A percentile compares a stretch with the other conserved stretches of the same genome.
phyloP scores from a whole-genome alignment of 2,797 vertebrate genomes.

The Anguilla obscura region DNA sequence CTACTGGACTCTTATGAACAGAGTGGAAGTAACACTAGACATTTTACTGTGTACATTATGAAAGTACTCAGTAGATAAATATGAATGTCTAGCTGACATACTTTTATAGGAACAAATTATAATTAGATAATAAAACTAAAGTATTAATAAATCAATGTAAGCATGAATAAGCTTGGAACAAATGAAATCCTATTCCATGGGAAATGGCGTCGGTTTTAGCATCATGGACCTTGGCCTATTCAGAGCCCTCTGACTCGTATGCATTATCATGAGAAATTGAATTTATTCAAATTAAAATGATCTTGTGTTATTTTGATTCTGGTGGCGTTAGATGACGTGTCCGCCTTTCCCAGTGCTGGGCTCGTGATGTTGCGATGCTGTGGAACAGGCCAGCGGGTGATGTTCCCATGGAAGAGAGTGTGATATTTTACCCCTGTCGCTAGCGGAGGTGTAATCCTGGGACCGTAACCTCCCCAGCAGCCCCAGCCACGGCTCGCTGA shows the following conservation, averaged over 20 bases:
- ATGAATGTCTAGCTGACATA: too few species aligned
- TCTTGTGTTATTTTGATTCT: background rate
- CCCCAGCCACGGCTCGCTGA: constrained; percentile 37
- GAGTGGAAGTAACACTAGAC: too few species aligned
- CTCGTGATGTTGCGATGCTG: constrained; percentile 22
- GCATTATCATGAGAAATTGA: background rate
- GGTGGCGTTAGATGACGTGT: constrained; percentile 19
- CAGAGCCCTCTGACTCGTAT: background rate
- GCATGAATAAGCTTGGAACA: background rate
- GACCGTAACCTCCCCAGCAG: background rate
- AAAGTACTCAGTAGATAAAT: too few species aligned
- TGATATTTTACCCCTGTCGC: constrained; percentile 68
- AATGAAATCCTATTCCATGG: background rate
- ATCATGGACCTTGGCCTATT: background rate
- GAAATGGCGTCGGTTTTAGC: background rate
- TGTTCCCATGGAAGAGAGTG: constrained; percentile 72
- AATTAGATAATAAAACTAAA: background rate
- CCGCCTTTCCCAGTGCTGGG: constrained; percentile 18
- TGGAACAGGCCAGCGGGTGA: constrained; percentile 47
- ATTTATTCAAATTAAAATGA: background rate
- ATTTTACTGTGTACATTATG: too few species aligned
- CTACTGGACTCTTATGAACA: too few species aligned
- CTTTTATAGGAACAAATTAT: too few species aligned
- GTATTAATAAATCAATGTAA: background rate
- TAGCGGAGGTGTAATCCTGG: constrained; percentile 35